These are phyloP conservation scores for Deilephila porcellus DNA, from an alignment of 2,888 invertebrate species.

Conservation along the genomic window DNA sequence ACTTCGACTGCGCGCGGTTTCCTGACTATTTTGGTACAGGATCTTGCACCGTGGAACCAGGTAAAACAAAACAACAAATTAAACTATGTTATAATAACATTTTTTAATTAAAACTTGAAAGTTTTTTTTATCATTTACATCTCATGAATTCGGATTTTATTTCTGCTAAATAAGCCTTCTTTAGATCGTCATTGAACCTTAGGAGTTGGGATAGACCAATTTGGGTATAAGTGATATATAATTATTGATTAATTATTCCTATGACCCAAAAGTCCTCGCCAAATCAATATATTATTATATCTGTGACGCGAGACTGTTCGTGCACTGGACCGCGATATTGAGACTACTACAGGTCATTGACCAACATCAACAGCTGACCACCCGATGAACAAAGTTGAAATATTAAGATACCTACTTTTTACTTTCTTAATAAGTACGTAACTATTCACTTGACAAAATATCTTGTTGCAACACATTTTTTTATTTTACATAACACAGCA, in stretches of 20 bases:
- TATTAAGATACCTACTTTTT: neutral
- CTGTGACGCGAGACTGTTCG: neutral
- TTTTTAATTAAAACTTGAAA: too few species aligned
- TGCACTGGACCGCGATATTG: slow-evolving; percentile 9
- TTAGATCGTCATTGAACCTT: too few species aligned
- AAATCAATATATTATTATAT: neutral
- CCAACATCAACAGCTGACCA: slow-evolving; percentile 2
- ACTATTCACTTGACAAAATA: slow-evolving; percentile 4
- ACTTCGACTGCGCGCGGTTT: slow-evolving; percentile 91
- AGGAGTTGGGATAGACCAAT: too few species aligned
- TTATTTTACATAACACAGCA: too few species aligned
- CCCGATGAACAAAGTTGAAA: slow-evolving; percentile 17
- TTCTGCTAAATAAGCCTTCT: too few species aligned
- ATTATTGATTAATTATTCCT: neutral
- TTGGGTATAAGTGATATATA: too few species aligned
- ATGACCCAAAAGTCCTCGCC: neutral
- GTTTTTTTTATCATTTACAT: too few species aligned
- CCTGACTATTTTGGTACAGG: slow-evolving; percentile 91
- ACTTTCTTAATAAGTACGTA: neutral
- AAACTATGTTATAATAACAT: neutral
- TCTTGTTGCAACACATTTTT: neutral
- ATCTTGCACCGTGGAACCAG: slow-evolving; percentile 91
- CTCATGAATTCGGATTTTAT: too few species aligned
- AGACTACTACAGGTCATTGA: slow-evolving; percentile 17
- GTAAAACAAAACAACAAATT: slow-evolving; percentile 63